A percentile compares a stretch with the other conserved stretches of the same genome.
Evolutionary conservation across 1,140 invertebrate genomes (phyloP).

Genomic region (Pentalonia nigronervosa): DNA sequence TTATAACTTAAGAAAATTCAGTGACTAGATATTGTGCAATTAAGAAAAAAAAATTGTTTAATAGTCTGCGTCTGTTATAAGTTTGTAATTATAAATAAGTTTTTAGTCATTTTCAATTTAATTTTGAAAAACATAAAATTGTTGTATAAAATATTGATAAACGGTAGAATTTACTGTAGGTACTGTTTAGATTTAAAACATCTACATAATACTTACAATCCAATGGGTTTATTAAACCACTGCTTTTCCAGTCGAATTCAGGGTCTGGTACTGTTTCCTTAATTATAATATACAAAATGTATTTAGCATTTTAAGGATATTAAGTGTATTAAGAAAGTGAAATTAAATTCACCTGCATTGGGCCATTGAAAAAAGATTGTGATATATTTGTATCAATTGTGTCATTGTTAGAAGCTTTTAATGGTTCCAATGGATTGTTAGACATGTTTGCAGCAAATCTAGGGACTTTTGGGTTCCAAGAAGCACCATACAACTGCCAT

Average conservation of each 20-base stretch:
- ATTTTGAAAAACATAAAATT: not conserved
- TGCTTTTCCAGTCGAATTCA: conserved; percentile 73
- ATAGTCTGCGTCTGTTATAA: not conserved
- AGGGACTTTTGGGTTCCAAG: conserved; percentile 79
- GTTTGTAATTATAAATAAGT: not conserved
- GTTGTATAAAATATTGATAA: not conserved
- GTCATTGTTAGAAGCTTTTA: conserved; percentile 67
- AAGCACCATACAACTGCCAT: conserved; percentile 77
- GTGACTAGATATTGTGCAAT: not conserved
- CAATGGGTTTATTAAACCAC: conserved; percentile 72
- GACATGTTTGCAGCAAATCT: conserved; percentile 81
- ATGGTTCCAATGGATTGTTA: conserved; percentile 76
- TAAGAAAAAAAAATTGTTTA: not conserved
- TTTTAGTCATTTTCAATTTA: not conserved
- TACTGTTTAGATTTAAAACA: not conserved
- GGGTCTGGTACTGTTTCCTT: conserved; percentile 68
- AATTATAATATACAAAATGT: conserved; percentile 58
- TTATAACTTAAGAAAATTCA: not conserved
- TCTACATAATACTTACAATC: conserved; percentile 69
- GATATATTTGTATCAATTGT: conserved; percentile 32
- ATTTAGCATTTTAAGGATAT: conserved; percentile 36
- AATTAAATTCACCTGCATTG: conserved; percentile 48
- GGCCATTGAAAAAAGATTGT: conserved; percentile 32
- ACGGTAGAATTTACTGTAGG: not conserved
- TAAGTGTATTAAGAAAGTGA: conserved; percentile 44